A percentile compares a stretch with the other conserved stretches of the same genome.
These are phyloP conservation scores for Luperina nickerlii DNA, from an alignment of 2,888 invertebrate species.

Conservation along the genomic window DNA sequence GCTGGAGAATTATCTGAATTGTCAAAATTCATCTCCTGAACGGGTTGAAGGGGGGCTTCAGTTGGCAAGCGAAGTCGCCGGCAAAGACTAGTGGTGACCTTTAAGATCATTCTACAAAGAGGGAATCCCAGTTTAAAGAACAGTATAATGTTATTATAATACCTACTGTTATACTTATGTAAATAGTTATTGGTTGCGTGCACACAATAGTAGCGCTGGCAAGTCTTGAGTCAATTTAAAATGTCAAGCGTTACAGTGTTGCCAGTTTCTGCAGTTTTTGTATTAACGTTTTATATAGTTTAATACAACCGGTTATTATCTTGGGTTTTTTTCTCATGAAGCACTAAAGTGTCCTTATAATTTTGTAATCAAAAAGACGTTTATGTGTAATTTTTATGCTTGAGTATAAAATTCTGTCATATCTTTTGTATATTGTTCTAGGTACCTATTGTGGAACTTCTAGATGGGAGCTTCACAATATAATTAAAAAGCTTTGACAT, in stretches of 20 bases:
- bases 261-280: conserved; percentile 55
- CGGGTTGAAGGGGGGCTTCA: neutral
- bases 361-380: conserved; percentile 44
- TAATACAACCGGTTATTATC: conserved; percentile 52
- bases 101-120: conserved; percentile 6
- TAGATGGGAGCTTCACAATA: no score
- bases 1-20: neutral
- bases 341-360: conserved; percentile 45
- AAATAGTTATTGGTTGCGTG: conserved; percentile 39
- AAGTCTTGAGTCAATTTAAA: conserved; percentile 46
- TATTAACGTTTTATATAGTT: conserved; percentile 57
- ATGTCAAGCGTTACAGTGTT: conserved; percentile 61
- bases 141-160: conserved; percentile 22
- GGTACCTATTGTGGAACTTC: neutral
- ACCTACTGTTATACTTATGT: conserved; percentile 30
- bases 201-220: conserved; percentile 35
- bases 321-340: conserved; percentile 17
- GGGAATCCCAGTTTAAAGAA: neutral
- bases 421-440: conserved; percentile 22
- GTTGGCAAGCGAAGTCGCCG: neutral
- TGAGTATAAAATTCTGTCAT: conserved; percentile 24
- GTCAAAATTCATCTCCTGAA: neutral
- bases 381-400: conserved; percentile 34
- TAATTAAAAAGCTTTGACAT: no score
- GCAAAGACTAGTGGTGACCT: neutral